These are phyloP conservation scores for Catostomus latipinnis DNA, from an alignment of 2,797 vertebrate species.

Conservation along the genomic window DNA sequence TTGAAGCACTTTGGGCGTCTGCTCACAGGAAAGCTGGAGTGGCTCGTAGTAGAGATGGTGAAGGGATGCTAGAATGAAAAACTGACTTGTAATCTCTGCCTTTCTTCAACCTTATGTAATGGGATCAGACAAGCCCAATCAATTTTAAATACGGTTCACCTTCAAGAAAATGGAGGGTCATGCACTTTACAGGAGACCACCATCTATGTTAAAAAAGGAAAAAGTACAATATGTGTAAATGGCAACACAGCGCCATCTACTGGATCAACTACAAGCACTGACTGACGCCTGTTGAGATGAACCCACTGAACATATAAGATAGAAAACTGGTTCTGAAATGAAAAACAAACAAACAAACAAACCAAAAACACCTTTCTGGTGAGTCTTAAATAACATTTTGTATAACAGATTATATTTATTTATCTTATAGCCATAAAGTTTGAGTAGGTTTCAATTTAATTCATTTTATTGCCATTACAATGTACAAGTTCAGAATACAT, in stretches of 20 bases:
- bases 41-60: slow-evolving; percentile 66
- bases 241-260: slow-evolving; percentile 49
- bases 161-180: slow-evolving; percentile 29
- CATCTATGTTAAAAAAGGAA: neutral
- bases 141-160: slow-evolving; percentile 17
- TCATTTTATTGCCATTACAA: too few relatives aligned
- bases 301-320: neutral
- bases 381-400: slow-evolving; percentile 4
- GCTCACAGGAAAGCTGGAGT: slow-evolving; percentile 75
- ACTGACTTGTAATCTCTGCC: neutral
- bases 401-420: slow-evolving; percentile 26
- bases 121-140: slow-evolving; percentile 27
- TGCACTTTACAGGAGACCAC: slow-evolving; percentile 21
- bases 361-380: slow-evolving; percentile 22
- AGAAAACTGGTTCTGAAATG: slow-evolving; percentile 63
- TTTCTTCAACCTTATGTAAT: slow-evolving; percentile 18
- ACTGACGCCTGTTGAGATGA: neutral
- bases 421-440: slow-evolving; percentile 11
- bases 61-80: slow-evolving; percentile 61
- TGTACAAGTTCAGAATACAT: too few relatives aligned
- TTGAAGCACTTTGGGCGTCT: slow-evolving; percentile 69
- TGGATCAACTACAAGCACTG: slow-evolving; percentile 33
- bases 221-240: neutral
- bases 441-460: neutral
- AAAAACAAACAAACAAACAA: too few relatives aligned